Percentiles rank a stretch among this genome's conserved stretches.
Evolutionary conservation across 2,797 vertebrate species (phyloP).

Genomic region (Alosa sapidissima): DNA sequence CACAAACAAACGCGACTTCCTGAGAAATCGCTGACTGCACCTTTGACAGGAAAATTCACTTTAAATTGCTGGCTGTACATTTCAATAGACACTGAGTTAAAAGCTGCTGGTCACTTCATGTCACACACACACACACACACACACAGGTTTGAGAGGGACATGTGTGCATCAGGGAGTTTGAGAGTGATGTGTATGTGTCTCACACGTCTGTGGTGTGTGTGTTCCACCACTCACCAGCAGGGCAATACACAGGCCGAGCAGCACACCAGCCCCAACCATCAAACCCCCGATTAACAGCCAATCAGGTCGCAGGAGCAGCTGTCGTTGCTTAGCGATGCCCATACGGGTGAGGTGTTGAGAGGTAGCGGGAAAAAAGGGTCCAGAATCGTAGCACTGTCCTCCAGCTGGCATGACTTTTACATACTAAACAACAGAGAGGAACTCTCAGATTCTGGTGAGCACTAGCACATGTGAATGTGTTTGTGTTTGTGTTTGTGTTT

Average conservation of each 20-base stretch:
- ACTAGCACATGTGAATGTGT: not conserved
- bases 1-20: no score
- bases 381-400: constrained; percentile 80
- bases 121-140: no score
- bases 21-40: no score
- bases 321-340: constrained; percentile 74
- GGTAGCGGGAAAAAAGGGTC: constrained; percentile 79
- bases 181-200: not conserved
- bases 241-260: constrained; percentile 75
- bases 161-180: not conserved
- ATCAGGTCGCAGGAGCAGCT: constrained; percentile 74
- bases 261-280: constrained; percentile 67
- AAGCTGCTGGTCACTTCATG: no score
- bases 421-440: constrained; percentile 68
- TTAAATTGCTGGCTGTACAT: no score
- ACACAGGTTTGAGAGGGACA: not conserved
- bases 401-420: constrained; percentile 80
- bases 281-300: constrained; percentile 78
- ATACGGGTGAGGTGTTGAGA: constrained; percentile 80
- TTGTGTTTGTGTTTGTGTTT: not conserved
- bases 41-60: no score
- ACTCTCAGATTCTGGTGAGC: not conserved
- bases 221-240: constrained; percentile 71
- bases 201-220: constrained; percentile 3
- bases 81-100: no score